These are phyloP conservation scores for Ctenicera cuprea DNA, from an alignment of 2,888 invertebrate species.

Conservation along the genomic window DNA sequence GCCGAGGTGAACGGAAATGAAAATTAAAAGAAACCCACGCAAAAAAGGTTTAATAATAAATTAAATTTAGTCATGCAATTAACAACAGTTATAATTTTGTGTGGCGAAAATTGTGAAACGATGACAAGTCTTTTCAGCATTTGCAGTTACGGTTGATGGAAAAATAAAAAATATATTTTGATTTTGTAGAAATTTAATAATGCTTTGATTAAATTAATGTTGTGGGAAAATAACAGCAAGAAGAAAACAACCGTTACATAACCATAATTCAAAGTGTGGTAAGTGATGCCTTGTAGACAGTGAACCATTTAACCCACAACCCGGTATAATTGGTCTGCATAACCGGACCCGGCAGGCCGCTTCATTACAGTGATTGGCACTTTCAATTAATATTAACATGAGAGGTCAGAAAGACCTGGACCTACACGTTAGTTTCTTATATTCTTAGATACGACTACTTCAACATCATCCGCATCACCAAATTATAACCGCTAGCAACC, in stretches of 20 bases:
- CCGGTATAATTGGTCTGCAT: constrained; percentile 61
- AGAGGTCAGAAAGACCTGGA: constrained; percentile 71
- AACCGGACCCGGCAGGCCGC: constrained; percentile 57
- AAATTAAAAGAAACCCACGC: constrained; percentile 38
- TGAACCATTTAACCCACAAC: constrained; percentile 61
- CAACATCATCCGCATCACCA: constrained; percentile 11
- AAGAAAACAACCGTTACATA: constrained; percentile 44
- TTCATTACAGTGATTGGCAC: constrained; percentile 88
- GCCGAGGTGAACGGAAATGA: constrained; percentile 11
- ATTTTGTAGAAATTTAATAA: constrained; percentile 6
- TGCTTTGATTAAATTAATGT: not conserved
- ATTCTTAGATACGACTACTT: constrained; percentile 23
- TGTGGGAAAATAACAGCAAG: constrained; percentile 25
- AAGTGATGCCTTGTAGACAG: constrained; percentile 53
- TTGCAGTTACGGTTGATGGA: not conserved
- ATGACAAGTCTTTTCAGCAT: not conserved
- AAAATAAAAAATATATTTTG: constrained; percentile 12
- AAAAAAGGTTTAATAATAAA: constrained; percentile 32
- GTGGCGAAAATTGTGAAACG: constrained; percentile 9
- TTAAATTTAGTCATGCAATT: constrained; percentile 36
- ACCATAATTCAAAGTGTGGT: constrained; percentile 47
- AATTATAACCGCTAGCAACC: constrained; percentile 9
- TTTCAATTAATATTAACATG: constrained; percentile 84
- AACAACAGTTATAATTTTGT: constrained; percentile 23
- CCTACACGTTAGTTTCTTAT: constrained; percentile 57